These are phyloP conservation scores for Patagioenas fasciata DNA, from an alignment of 2,113 vertebrate species.

Conservation along the genomic window DNA sequence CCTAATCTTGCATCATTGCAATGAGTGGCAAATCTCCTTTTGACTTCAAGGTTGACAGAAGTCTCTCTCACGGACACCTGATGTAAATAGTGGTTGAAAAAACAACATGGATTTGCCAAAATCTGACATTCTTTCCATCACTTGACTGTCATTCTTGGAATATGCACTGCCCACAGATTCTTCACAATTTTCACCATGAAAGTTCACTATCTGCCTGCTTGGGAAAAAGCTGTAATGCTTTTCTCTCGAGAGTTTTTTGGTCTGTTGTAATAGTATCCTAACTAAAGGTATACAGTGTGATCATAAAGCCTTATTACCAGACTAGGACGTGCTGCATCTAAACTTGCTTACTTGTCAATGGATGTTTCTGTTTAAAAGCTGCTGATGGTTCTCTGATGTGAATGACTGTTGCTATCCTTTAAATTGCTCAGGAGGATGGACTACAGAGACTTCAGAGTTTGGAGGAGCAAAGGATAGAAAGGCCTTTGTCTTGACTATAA, in stretches of 20 bases:
- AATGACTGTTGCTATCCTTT: not conserved
- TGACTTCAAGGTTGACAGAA: not conserved
- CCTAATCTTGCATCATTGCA: not conserved
- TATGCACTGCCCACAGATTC: not conserved
- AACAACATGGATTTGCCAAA: not conserved
- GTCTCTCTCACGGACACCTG: not conserved
- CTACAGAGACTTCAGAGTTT: not conserved
- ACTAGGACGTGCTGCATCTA: not conserved
- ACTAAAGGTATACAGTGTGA: not conserved
- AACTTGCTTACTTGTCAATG: not conserved
- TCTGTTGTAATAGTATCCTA: not conserved
- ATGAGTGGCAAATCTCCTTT: not conserved
- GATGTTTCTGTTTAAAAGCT: not conserved
- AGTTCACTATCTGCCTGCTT: not conserved
- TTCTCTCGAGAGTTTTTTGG: not conserved
- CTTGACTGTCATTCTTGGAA: not conserved
- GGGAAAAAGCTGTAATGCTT: not conserved
- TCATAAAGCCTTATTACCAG: not conserved
- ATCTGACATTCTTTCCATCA: not conserved
- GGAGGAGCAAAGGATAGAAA: not conserved
- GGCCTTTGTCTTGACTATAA: not conserved
- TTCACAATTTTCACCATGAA: not conserved
- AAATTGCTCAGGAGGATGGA: not conserved
- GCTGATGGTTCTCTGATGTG: not conserved
- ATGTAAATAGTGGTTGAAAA: not conserved